Conservation (phyloP, 2,797 vertebrate genomes). For the Eupleurogrammus muticus region DNA sequence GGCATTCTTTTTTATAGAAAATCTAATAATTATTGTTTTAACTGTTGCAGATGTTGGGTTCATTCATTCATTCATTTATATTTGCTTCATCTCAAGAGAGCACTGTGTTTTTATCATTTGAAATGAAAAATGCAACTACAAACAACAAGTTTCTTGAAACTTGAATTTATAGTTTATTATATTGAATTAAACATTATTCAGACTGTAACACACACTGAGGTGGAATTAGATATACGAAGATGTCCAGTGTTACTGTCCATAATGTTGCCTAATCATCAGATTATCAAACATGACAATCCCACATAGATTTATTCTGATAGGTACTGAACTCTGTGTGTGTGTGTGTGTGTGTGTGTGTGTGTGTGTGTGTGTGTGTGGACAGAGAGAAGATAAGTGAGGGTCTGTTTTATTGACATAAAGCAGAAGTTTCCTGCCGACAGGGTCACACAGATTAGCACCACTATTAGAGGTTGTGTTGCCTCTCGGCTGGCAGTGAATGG, state of each 20-base stretch:
- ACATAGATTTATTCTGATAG: not conserved
- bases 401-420: not conserved
- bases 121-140: not conserved
- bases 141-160: no score
- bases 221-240: not conserved
- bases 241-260: not conserved
- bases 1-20: not conserved
- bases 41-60: no score
- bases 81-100: not conserved
- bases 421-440: not conserved
- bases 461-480: not conserved
- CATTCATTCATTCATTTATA: not conserved
- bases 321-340: not conserved
- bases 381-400: not conserved
- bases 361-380: not conserved
- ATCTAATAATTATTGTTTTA: no score
- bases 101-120: not conserved
- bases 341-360: not conserved
- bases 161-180: no score
- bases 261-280: not conserved
- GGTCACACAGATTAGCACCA: not conserved
- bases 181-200: no score
- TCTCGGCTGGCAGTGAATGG: no score
- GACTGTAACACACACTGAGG: not conserved
- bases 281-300: constrained; percentile 3